Base-by-base conservation (phyloP, 2,888 invertebrate species). In the Microchrysa polita region DNA sequence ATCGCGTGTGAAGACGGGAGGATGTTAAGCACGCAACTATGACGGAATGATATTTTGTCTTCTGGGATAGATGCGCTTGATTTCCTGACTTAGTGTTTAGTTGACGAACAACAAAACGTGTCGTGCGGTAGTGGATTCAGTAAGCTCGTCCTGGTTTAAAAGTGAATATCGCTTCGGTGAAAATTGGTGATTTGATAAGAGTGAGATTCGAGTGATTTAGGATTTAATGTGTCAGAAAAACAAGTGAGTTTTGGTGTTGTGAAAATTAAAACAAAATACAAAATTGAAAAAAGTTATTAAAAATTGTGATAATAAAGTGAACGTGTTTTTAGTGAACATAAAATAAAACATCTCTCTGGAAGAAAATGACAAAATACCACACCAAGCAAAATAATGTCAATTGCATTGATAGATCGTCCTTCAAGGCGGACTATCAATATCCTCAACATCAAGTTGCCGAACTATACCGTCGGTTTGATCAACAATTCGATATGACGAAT, bases 361-460 rank as follows among this genome's bases (percentile, higher is more conserved):
- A 34, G 14, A 23, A 63, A 16, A 75, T 75, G 75, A 75, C 75
- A 40, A 73, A 73, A 55, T 75, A 71, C 52, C 73, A 75, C 40
- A 12, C 23, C 12, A 14, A 67, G 44, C 27, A 34, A 34, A 67
- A 22, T 72, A 16, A 40, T 22, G 12, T 72, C 16, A 48, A 34
- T 14, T 34, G 63, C 23, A 18, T 73, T 14, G 65, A 73, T 10
- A 52, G 71, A 18, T 40, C 73, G 14, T 27, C 73, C 27, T 69
- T 63, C 71, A 71, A 75, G 52, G 10, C 65, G 44, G 67, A 75
- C 72, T 75, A 72, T 48, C 63, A 57, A 12, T 27, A 60, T 10
- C 75, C 74, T 18, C 75, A 75, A n/a, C 75, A 75, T 2, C 67
- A 71, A 42, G 44, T 74, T 14, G 65, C 73, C 18, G 65, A 65